Percentiles rank a stretch among this genome's conserved stretches.
These are phyloP conservation scores for Ctenoplectra terminalis DNA, from an alignment of 1,140 invertebrate genomes.

Conservation along the genomic window DNA sequence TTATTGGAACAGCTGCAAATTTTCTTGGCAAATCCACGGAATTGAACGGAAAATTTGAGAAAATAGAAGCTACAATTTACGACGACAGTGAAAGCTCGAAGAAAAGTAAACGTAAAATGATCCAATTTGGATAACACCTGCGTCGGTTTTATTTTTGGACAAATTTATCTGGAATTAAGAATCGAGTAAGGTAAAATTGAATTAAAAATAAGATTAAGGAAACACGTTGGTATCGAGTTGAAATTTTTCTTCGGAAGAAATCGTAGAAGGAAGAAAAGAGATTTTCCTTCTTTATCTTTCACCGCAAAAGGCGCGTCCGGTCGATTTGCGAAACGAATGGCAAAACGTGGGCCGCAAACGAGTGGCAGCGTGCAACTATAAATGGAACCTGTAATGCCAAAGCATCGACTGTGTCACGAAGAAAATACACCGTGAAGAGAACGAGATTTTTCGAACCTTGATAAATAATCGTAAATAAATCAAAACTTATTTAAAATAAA, in stretches of 20 bases:
- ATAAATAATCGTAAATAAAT: too few species aligned
- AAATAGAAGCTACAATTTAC: neutral
- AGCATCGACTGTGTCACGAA: conserved; percentile 33
- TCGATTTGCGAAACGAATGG: conserved; percentile 54
- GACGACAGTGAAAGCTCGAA: neutral
- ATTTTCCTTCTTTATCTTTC: conserved; percentile 25
- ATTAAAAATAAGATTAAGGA: neutral
- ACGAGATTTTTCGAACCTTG: neutral
- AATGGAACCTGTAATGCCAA: conserved; percentile 54
- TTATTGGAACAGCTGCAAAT: neutral
- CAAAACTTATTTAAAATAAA: neutral
- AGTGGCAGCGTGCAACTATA: conserved; percentile 55
- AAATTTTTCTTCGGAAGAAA: neutral
- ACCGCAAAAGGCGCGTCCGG: conserved; percentile 46
- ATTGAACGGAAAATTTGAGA: neutral
- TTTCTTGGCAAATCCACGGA: neutral
- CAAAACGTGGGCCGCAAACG: conserved; percentile 49
- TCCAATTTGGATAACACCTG: neutral
- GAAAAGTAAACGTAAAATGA: neutral
- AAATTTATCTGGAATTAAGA: neutral
- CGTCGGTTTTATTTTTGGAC: neutral
- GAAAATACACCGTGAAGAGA: neutral
- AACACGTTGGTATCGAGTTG: neutral
- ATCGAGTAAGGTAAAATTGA: neutral
- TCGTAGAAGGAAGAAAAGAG: neutral